A percentile compares a stretch with the other conserved stretches of the same genome.
phyloP scores from a whole-genome alignment of 2,113 vertebrate genomes.

The Peromyscus californicus region DNA sequence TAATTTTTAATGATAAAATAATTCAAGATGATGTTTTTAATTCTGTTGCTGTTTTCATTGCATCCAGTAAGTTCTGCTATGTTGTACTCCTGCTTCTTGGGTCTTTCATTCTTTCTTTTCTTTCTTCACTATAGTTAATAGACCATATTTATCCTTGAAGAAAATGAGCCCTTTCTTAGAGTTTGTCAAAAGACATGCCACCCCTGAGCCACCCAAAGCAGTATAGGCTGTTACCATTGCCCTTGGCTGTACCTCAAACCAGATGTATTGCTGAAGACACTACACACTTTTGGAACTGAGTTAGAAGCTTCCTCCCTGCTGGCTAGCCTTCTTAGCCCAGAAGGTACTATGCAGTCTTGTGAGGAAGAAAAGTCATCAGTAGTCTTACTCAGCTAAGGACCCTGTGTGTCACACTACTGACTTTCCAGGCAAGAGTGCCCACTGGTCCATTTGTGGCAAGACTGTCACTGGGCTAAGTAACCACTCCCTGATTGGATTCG shows the following conservation, averaged over 20 bases:
- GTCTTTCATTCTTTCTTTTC: not conserved
- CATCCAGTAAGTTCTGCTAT: not conserved
- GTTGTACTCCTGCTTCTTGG: too few relatives aligned
- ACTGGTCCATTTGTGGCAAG: too few relatives aligned
- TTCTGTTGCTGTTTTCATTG: not conserved
- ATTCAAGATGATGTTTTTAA: not conserved
- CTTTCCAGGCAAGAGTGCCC: not conserved
- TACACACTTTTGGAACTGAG: not conserved
- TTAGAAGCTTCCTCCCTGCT: not conserved
- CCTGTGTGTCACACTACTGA: not conserved
- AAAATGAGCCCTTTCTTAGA: not conserved
- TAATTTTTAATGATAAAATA: not conserved
- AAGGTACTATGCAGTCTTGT: not conserved
- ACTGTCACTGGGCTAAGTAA: not conserved
- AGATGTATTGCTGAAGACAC: not conserved
- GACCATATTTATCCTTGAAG: not conserved
- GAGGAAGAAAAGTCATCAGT: not conserved
- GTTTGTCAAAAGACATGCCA: not conserved
- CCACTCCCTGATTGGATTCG: too few relatives aligned
- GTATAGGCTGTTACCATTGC: not conserved
- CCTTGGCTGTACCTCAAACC: not conserved
- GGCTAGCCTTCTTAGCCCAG: not conserved
- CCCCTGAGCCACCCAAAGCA: not conserved
- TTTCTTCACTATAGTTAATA: not conserved
- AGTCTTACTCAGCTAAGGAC: not conserved